Evolutionary conservation across 2,888 invertebrate species (phyloP), one percentile per base, ranked within the genome.

Genomic region (Ptilodon capucinus): DNA sequence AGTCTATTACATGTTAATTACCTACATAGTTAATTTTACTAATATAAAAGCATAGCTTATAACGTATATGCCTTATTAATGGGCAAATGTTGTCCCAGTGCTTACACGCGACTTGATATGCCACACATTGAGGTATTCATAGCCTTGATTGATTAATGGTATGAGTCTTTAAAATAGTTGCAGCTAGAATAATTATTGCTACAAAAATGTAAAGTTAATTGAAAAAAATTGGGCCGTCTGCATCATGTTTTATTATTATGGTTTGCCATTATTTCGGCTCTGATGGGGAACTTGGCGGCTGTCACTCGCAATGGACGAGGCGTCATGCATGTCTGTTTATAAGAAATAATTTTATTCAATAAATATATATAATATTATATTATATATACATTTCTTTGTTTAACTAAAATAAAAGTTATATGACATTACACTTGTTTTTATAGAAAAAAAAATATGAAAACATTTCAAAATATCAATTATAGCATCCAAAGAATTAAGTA

Each of bases 361-460:
- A 78, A 74, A 81, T 77, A 81, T 81, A 83, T 81, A 84, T 80
- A 74, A 76, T 75, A 76, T 76, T 42, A 46, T 74, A 74, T 68
- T 75, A 79, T 80, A 79, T 79, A 84, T 83, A 85, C 79, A 86
- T 82, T 78, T 84, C 83, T 86, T 88, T 88, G 86, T 86, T 85
- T 87, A 84, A 81, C 85, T 81, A 85, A 87, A 88, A 87, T 86
- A 85, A 88, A 88, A 86, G 85, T 87, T 88, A 87, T 88, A 70
- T 88, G 84, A 85, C 81, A 86, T 84, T 79, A 72, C 54, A 51
- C 46, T 62, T 54, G 54, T 69, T 76, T 65, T 61, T 44, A 40
- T 59, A 59, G 43, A 50, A 40, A 46, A 28, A n/a, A n/a, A n/a
- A n/a, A n/a, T n/a, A n/a, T n/a, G n/a, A n/a, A n/a, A n/a, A n/a